A percentile compares a stretch with the other conserved stretches of the same genome.
Evolutionary conservation across 2,113 vertebrate species (phyloP).

Genomic region (Chionis minor): DNA sequence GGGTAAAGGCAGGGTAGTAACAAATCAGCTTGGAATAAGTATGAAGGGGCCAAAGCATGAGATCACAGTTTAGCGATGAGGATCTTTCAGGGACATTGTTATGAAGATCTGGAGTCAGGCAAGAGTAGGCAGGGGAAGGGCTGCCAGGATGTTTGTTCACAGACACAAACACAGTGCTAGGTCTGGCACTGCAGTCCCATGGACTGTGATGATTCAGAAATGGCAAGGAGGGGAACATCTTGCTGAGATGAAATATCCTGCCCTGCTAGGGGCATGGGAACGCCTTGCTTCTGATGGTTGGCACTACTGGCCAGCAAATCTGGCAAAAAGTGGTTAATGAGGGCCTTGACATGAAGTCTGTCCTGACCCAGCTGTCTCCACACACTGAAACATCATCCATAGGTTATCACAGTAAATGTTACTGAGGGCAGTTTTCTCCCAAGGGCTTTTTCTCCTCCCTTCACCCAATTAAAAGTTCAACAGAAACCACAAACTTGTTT

Average conservation of each 20-base stretch:
- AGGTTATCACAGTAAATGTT: neutral
- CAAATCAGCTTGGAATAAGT: neutral
- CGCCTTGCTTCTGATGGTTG: rapidly evolving
- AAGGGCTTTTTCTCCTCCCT: neutral
- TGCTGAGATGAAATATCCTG: neutral
- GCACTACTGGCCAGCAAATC: neutral
- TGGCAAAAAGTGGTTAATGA: neutral
- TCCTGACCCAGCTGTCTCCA: neutral
- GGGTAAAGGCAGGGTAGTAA: neutral
- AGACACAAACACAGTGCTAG: rapidly evolving
- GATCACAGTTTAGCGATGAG: neutral
- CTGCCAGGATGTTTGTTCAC: neutral
- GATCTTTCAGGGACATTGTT: neutral
- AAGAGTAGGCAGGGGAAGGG: neutral
- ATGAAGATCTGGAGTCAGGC: neutral
- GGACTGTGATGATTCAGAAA: neutral
- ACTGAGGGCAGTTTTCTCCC: neutral
- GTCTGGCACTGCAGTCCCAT: neutral
- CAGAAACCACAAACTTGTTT: neutral
- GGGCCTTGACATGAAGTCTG: neutral
- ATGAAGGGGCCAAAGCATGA: neutral
- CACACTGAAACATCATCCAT: rapidly evolving
- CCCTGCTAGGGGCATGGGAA: neutral
- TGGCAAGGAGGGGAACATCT: neutral
- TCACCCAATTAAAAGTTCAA: neutral